Evolutionary conservation across 2,113 vertebrate species (phyloP).

Genomic region (Rhinopithecus roxellana): DNA sequence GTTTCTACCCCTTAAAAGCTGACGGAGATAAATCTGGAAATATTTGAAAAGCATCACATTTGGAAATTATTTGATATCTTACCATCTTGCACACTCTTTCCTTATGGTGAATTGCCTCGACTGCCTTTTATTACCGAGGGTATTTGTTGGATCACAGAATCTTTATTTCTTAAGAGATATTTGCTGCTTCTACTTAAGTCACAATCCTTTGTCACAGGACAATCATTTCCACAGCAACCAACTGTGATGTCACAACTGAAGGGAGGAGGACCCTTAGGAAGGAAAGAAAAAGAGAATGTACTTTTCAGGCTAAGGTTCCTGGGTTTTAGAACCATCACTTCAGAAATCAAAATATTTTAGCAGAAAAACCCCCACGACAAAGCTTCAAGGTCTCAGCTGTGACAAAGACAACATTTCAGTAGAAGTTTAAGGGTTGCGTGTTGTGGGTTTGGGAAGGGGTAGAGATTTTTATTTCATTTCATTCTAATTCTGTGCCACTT

Average conservation of each 20-base stretch:
- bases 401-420: not conserved
- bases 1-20: conserved; percentile 39
- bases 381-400: conserved; percentile 24
- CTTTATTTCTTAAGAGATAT: conserved; percentile 50
- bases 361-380: not conserved
- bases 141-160: conserved; percentile 34
- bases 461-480: conserved; percentile 54
- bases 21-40: conserved; percentile 39
- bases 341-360: conserved; percentile 47
- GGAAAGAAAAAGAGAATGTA: not conserved
- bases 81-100: not conserved
- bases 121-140: conserved; percentile 23
- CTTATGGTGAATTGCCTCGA: not conserved
- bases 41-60: conserved; percentile 47
- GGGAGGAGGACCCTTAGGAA: not conserved
- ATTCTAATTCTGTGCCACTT: conserved; percentile 67
- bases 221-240: conserved; percentile 58
- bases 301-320: conserved; percentile 51
- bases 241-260: conserved; percentile 47
- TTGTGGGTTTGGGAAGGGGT: conserved; percentile 31
- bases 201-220: conserved; percentile 57
- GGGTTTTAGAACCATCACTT: conserved; percentile 44
- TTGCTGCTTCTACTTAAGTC: conserved; percentile 53
- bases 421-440: conserved; percentile 34
- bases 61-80: conserved; percentile 40